Evolutionary conservation across 2,888 invertebrate species (phyloP).

Genomic region (Diarsia dahlii): DNA sequence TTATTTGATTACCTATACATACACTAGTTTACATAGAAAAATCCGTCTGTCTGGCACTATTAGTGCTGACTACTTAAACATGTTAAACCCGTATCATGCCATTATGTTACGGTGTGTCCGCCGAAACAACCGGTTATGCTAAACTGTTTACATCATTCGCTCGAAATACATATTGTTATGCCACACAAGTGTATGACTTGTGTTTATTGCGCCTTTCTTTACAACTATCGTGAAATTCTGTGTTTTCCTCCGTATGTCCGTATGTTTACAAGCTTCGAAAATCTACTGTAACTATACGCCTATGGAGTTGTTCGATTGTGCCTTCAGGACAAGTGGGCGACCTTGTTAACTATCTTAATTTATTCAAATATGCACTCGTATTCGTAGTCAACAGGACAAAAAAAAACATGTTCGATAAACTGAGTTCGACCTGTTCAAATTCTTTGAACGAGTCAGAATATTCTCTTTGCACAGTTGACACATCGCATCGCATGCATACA

Average conservation of each 20-base stretch:
- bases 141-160: constrained; percentile 77
- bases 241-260: constrained; percentile 7
- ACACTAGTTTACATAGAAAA: constrained; percentile 16
- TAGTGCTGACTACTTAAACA: constrained; percentile 38
- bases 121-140: constrained; percentile 77
- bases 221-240: constrained; percentile 1
- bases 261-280: neutral
- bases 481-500: constrained; percentile 20
- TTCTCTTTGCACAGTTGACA: constrained; percentile 28
- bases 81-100: constrained; percentile 68
- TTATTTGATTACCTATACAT: constrained; percentile 1
- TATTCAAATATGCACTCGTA: constrained; percentile 74
- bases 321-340: constrained; percentile 58
- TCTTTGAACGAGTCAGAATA: constrained; percentile 16
- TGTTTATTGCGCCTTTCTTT: constrained; percentile 32
- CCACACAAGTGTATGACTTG: constrained; percentile 29
- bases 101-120: constrained; percentile 62
- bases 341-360: constrained; percentile 79
- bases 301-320: constrained; percentile 20
- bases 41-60: constrained; percentile 15
- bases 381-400: constrained; percentile 24
- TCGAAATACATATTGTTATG: constrained; percentile 66
- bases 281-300: constrained; percentile 7
- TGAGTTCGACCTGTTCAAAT: constrained; percentile 20
- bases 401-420: constrained; percentile 44